These are phyloP conservation scores for Euplexia lucipara DNA, from an alignment of 2,888 invertebrate genomes.

Conservation along the genomic window DNA sequence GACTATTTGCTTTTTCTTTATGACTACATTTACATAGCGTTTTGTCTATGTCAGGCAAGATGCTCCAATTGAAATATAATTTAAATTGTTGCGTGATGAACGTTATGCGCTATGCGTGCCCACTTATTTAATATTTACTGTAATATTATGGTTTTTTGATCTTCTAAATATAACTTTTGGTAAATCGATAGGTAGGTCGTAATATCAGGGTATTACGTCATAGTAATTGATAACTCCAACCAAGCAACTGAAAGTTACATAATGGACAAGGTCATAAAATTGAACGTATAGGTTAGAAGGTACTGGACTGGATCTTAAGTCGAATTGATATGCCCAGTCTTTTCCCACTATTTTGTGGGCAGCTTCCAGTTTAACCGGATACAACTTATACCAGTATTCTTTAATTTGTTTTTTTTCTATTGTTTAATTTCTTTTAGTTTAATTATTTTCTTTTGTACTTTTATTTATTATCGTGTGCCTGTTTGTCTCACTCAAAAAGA, in stretches of 20 bases:
- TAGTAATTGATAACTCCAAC: not conserved
- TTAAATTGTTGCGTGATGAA: constrained; percentile 27
- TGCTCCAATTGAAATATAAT: constrained; percentile 37
- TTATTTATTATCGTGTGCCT: no score
- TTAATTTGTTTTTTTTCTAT: no score
- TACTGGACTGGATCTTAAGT: no score
- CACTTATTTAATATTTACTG: constrained; percentile 12
- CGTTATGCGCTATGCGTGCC: not conserved
- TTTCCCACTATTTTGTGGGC: no score
- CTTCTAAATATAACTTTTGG: constrained; percentile 2
- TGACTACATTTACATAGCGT: constrained; percentile 26
- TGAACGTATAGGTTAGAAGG: no score
- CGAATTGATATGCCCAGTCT: no score
- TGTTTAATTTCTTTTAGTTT: no score
- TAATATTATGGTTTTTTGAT: not conserved
- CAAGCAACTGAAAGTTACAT: not conserved
- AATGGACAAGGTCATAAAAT: not conserved
- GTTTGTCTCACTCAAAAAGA: no score
- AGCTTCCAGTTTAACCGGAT: no score
- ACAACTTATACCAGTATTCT: no score
- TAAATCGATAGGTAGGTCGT: not conserved
- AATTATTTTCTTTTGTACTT: no score
- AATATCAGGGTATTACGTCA: not conserved
- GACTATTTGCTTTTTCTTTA: constrained; percentile 27
- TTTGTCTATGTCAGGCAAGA: constrained; percentile 26